A percentile compares a stretch with the other conserved stretches of the same genome.
phyloP scores from a whole-genome alignment of 2,888 invertebrate genomes.

The Nemotelus pantherinus region DNA sequence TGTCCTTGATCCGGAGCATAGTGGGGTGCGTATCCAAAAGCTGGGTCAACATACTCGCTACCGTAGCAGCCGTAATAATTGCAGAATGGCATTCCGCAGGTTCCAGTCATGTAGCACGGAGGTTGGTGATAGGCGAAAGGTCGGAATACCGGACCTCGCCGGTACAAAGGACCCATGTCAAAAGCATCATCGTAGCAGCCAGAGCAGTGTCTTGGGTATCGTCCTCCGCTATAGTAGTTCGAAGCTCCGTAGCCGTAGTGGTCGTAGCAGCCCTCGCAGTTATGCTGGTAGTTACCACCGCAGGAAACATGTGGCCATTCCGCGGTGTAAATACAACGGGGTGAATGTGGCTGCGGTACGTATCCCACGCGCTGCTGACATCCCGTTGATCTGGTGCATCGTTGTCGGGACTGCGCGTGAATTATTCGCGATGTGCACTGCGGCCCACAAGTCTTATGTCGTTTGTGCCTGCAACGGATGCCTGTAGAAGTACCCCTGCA shows the following conservation, averaged over 20 bases:
- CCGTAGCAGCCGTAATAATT: constrained; percentile 44
- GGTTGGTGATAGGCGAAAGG: constrained; percentile 50
- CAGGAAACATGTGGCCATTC: constrained; percentile 52
- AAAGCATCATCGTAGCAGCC: constrained; percentile 51
- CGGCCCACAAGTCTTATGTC: constrained; percentile 58
- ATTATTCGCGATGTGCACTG: constrained; percentile 60
- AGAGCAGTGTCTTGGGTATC: constrained; percentile 37
- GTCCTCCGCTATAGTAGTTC: constrained; percentile 43
- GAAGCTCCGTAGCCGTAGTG: constrained; percentile 49
- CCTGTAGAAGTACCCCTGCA: constrained; percentile 51
- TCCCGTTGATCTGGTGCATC: constrained; percentile 24
- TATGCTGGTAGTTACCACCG: constrained; percentile 44
- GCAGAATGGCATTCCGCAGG: constrained; percentile 42
- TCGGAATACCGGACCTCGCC: constrained; percentile 50
- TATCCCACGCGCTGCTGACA: constrained; percentile 46
- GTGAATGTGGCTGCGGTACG: constrained; percentile 50
- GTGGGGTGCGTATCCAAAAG: constrained; percentile 25
- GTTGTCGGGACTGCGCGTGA: constrained; percentile 52
- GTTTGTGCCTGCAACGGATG: constrained; percentile 54
- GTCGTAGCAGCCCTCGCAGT: constrained; percentile 52
- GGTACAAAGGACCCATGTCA: constrained; percentile 49
- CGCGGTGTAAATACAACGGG: constrained; percentile 45
- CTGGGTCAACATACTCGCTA: constrained; percentile 43
- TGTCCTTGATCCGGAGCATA: constrained; percentile 13
- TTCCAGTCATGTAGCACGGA: constrained; percentile 49